Percentiles rank a stretch among this genome's conserved stretches.
These are phyloP conservation scores for Euphydryas editha DNA, from an alignment of 2,888 invertebrate species.

Conservation along the genomic window DNA sequence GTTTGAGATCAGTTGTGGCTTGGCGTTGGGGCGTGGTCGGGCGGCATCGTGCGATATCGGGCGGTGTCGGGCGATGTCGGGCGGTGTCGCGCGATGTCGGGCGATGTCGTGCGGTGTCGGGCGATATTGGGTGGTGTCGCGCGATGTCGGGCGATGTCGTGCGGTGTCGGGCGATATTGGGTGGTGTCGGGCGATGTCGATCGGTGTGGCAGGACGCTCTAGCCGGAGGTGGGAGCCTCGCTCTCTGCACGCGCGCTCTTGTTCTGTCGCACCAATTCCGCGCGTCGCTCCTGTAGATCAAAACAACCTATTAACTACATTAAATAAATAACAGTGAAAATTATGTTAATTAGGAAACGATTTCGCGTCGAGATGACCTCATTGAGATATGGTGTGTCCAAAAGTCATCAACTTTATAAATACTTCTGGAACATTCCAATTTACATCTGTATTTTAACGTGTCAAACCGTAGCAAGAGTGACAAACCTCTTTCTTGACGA, in stretches of 20 bases:
- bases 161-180: slow-evolving; percentile 12
- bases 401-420: not conserved
- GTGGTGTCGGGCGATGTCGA: slow-evolving; percentile 11
- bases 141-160: slow-evolving; percentile 14
- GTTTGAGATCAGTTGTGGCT: slow-evolving; percentile 27
- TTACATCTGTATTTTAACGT: not conserved
- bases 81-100: not conserved
- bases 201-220: slow-evolving; percentile 43
- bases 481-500: slow-evolving; percentile 91
- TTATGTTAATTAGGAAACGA: too few species aligned
- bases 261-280: slow-evolving; percentile 95
- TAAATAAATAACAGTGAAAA: not conserved
- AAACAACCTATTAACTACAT: not conserved
- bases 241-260: slow-evolving; percentile 88
- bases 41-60: not conserved
- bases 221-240: slow-evolving; percentile 85
- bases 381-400: too few species aligned
- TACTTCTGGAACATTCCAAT: not conserved
- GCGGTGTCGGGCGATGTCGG: slow-evolving; percentile 27
- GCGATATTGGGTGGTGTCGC: too few species aligned
- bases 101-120: too few species aligned
- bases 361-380: not conserved
- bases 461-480: not conserved
- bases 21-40: slow-evolving; percentile 11
- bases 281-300: slow-evolving; percentile 92